Conservation (phyloP, 2,888 invertebrate genomes). For the Laspeyria flexula region DNA sequence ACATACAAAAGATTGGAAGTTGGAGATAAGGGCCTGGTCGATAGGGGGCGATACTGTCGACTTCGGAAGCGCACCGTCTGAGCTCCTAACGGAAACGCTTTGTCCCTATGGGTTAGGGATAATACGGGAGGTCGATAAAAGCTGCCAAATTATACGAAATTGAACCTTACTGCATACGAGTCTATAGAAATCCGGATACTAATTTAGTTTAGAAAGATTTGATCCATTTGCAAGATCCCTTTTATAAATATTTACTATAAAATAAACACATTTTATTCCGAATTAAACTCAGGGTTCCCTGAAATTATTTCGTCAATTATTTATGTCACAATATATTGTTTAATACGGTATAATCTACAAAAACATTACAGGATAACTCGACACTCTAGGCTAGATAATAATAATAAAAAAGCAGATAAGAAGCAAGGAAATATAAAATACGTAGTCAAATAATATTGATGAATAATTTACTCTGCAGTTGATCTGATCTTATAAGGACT, state of each 20-base stretch:
- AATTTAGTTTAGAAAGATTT: constrained; percentile 40
- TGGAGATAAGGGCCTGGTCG: constrained; percentile 46
- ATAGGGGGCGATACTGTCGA: constrained; percentile 61
- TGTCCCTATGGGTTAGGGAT: constrained; percentile 61
- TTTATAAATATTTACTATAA: constrained; percentile 14
- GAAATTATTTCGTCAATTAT: not conserved
- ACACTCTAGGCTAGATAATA: too few relatives aligned
- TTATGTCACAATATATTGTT: too few relatives aligned
- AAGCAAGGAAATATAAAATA: too few relatives aligned
- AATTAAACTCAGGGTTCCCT: not conserved
- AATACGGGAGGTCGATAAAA: constrained; percentile 45
- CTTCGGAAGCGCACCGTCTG: constrained; percentile 60
- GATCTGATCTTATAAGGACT: too few relatives aligned
- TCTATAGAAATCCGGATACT: constrained; percentile 35
- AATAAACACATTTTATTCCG: constrained; percentile 2
- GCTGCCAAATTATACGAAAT: constrained; percentile 41
- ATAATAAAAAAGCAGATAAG: too few relatives aligned
- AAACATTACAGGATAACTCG: too few relatives aligned
- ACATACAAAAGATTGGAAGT: constrained; percentile 47
- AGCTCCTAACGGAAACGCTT: constrained; percentile 65
- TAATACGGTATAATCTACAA: too few relatives aligned
- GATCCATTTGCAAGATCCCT: constrained; percentile 25
- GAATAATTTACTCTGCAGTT: too few relatives aligned
- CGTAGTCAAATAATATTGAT: too few relatives aligned
- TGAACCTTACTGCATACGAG: constrained; percentile 47